phyloP scores from a whole-genome alignment of 2,797 vertebrate genomes.

The Ambastaia sidthimunki region DNA sequence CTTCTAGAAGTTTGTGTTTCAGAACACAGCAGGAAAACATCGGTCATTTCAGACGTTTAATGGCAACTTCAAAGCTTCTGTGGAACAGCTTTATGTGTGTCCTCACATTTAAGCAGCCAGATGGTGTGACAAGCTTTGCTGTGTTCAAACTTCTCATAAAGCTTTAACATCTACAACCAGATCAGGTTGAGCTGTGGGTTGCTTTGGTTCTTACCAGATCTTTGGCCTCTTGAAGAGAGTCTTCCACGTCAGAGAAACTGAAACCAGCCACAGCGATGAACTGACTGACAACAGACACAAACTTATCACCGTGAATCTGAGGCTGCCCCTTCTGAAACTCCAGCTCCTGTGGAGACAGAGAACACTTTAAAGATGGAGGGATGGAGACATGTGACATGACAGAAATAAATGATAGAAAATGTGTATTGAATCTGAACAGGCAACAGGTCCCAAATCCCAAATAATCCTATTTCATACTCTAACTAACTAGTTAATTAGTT shows the following conservation, averaged over 20 bases:
- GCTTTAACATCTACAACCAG: constrained; percentile 5
- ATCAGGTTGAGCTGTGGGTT: not conserved
- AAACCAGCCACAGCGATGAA: constrained; percentile 92
- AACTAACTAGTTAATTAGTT: no score
- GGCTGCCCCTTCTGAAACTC: constrained; percentile 84
- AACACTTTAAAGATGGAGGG: not conserved
- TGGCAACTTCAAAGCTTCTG: constrained; percentile 48
- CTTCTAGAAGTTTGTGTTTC: constrained; percentile 4
- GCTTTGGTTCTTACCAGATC: constrained; percentile 77
- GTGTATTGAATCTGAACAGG: no score
- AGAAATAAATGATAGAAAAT: not conserved
- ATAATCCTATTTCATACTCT: no score
- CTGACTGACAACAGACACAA: constrained; percentile 91
- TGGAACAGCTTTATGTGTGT: constrained; percentile 6
- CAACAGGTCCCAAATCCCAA: no score
- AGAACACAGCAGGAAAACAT: not conserved
- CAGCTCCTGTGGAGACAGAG: constrained; percentile 76
- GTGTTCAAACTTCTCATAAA: constrained; percentile 29
- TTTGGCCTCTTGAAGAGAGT: constrained; percentile 88
- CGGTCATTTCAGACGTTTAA: constrained; percentile 39
- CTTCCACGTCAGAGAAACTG: constrained; percentile 92
- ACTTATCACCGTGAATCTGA: constrained; percentile 81
- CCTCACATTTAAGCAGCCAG: constrained; percentile 19
- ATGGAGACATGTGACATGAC: not conserved
- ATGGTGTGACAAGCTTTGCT: constrained; percentile 46